These are phyloP conservation scores for Cryptotis parvus DNA, from an alignment of 2,113 vertebrate species.

Conservation along the genomic window DNA sequence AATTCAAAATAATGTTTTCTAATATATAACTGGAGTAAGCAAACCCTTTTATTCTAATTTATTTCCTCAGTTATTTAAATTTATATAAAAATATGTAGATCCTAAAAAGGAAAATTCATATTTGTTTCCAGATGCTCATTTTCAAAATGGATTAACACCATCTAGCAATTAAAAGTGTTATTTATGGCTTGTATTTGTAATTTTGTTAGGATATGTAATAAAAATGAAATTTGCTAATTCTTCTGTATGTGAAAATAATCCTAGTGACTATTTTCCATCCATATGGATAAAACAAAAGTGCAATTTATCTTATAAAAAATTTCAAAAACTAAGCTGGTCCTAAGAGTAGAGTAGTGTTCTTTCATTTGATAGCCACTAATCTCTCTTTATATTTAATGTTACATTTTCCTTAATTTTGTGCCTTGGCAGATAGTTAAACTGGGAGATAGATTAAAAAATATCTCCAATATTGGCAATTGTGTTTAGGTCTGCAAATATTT, in stretches of 20 bases:
- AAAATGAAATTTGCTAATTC: slow-evolving; percentile 14
- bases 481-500: slow-evolving; percentile 4
- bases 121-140: not conserved
- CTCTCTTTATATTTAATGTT: not conserved
- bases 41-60: not conserved
- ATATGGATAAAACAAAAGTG: not conserved
- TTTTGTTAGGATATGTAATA: not conserved
- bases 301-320: slow-evolving; percentile 4
- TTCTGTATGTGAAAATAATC: not conserved
- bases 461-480: not conserved
- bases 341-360: not conserved
- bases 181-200: not conserved
- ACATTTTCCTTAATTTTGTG: not conserved
- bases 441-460: not conserved
- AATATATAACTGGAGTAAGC: not conserved
- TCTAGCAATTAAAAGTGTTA: slow-evolving; percentile 13
- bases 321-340: not conserved
- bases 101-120: slow-evolving; percentile 23
- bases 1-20: slow-evolving; percentile 17
- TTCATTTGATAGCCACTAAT: not conserved
- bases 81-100: not conserved
- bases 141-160: not conserved
- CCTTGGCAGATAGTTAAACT: not conserved
- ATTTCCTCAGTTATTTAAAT: slow-evolving; percentile 1
- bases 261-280: not conserved